phyloP scores from a whole-genome alignment of 1,140 invertebrate species.

The Nymphalis io region DNA sequence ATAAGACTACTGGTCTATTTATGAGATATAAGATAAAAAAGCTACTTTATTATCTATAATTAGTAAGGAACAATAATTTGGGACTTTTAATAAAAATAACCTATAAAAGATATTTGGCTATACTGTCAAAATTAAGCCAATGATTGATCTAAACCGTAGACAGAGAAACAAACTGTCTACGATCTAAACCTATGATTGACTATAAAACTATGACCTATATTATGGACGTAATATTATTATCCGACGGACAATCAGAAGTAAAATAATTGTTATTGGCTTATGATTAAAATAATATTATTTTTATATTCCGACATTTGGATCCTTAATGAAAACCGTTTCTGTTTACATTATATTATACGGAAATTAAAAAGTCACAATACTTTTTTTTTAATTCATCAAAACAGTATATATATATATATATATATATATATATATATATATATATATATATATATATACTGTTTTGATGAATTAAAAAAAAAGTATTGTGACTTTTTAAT shows the following conservation, averaged over 20 bases:
- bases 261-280: constrained; percentile 1
- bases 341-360: neutral
- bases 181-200: no score
- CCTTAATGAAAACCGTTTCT: neutral
- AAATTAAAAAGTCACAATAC: neutral
- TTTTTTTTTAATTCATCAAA: no score
- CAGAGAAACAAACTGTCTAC: no score
- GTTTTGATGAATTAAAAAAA: no score
- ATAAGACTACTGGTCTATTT: neutral
- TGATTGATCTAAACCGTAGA: no score
- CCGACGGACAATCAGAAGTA: no score
- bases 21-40: neutral
- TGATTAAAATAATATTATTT: constrained; percentile 10
- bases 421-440: no score
- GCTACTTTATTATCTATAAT: no score
- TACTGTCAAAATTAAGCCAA: neutral
- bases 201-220: neutral
- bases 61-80: no score
- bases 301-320: constrained; percentile 2
- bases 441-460: no score
- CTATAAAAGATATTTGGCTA: neutral
- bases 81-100: no score
- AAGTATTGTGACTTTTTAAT: neutral
- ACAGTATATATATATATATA: no score
- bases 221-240: neutral